phyloP scores from a whole-genome alignment of 23 tunicate genomes.

The Phallusia fumigata region DNA sequence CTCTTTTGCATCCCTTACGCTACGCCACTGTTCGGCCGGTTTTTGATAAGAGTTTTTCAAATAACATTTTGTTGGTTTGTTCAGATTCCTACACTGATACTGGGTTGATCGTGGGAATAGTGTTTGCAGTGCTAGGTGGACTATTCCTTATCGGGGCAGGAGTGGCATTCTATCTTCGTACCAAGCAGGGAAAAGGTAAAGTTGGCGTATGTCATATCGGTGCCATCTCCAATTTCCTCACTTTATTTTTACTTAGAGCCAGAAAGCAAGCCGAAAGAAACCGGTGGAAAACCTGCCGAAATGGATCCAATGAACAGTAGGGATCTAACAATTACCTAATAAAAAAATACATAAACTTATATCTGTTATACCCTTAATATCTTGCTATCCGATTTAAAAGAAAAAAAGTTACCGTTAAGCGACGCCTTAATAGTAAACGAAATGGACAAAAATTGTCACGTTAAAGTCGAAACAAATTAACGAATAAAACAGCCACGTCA shows the following conservation, averaged over 20 bases:
- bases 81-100: conserved; percentile 38
- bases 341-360: too few relatives aligned
- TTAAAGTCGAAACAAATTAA: too few relatives aligned
- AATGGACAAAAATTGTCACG: too few relatives aligned
- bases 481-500: too few relatives aligned
- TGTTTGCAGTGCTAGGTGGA: conserved; percentile 48
- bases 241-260: background rate
- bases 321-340: too few relatives aligned
- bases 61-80: background rate
- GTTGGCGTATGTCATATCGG: background rate
- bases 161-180: conserved; percentile 16
- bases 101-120: conserved; percentile 48
- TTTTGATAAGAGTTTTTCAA: too few relatives aligned
- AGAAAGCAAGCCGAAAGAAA: background rate
- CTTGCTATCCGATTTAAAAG: too few relatives aligned
- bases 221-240: background rate
- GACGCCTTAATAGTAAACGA: too few relatives aligned
- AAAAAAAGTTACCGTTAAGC: too few relatives aligned
- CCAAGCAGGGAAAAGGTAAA: conserved; percentile 17
- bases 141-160: conserved; percentile 22
- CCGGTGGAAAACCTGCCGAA: background rate
- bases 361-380: too few relatives aligned
- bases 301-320: background rate
- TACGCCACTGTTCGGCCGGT: too few relatives aligned
- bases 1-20: too few relatives aligned